Percentiles rank a stretch among this genome's conserved stretches.
phyloP scores from a whole-genome alignment of 2,888 invertebrate genomes.

The Leptinotarsa rubiginosa region DNA sequence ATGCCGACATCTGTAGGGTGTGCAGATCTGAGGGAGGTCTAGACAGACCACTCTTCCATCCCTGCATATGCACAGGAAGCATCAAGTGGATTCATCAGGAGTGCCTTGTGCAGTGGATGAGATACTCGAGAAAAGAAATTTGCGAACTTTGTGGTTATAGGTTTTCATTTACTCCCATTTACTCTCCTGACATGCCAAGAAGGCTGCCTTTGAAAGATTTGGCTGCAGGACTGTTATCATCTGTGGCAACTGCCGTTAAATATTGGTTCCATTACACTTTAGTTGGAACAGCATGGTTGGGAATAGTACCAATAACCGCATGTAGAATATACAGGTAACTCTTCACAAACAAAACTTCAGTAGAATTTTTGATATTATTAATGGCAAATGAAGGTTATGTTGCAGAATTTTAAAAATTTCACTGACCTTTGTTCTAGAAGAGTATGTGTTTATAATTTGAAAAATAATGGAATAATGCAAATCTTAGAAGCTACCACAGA shows the following conservation, averaged over 20 bases:
- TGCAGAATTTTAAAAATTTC: no score
- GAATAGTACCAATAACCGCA: conserved; percentile 94
- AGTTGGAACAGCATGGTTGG: conserved; percentile 97
- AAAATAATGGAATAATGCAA: neutral
- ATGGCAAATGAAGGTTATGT: no score
- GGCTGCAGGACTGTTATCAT: conserved; percentile 88
- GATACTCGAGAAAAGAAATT: conserved; percentile 97
- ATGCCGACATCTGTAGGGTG: conserved; percentile 95
- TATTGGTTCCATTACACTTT: conserved; percentile 98
- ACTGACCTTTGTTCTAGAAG: no score
- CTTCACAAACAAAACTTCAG: neutral
- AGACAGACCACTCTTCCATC: conserved; percentile 95
- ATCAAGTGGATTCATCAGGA: conserved; percentile 99
- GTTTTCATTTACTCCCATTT: conserved; percentile 98
- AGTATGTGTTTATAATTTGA: no score
- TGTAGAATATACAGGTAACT: conserved; percentile 84
- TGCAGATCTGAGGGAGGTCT: conserved; percentile 94
- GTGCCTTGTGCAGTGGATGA: conserved; percentile 98
- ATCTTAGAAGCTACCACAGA: neutral
- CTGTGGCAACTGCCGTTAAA: conserved; percentile 91
- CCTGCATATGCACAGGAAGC: conserved; percentile 98
- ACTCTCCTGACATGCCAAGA: conserved; percentile 99
- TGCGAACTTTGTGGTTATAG: conserved; percentile 98
- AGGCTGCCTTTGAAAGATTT: conserved; percentile 94
- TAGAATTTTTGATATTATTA: no score